A percentile compares a stretch with the other conserved stretches of the same genome.
Conservation (phyloP, 2,888 invertebrate species). For the Carabus problematicus region DNA sequence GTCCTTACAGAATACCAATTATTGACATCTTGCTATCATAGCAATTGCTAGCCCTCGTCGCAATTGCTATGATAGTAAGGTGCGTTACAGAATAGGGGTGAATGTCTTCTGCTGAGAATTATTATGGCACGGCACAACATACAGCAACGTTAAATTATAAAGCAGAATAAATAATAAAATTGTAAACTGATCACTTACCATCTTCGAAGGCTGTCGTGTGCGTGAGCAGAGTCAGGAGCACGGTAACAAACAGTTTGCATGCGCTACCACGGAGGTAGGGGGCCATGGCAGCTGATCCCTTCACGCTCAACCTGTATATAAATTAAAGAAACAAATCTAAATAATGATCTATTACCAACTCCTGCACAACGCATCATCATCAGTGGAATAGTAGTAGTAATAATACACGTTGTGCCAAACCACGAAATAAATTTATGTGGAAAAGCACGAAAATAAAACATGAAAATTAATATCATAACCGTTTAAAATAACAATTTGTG, state of each 20-base stretch:
- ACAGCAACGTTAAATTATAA: neutral
- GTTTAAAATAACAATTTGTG: no score
- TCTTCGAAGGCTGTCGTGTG: slow-evolving; percentile 57
- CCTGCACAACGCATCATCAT: slow-evolving; percentile 2
- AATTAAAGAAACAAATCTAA: slow-evolving; percentile 26
- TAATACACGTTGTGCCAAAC: no score
- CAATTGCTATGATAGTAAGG: no score
- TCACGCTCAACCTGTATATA: slow-evolving; percentile 27
- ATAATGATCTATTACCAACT: slow-evolving; percentile 26
- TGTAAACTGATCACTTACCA: slow-evolving; percentile 54
- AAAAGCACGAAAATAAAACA: no score
- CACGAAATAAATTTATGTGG: no score
- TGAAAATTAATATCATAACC: no score
- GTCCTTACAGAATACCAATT: no score
- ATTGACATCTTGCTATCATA: no score
- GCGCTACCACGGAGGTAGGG: slow-evolving; percentile 48
- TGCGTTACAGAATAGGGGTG: no score
- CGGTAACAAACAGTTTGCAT: slow-evolving; percentile 44
- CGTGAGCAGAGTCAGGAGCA: slow-evolving; percentile 54
- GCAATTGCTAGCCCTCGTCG: no score
- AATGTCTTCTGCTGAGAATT: no score
- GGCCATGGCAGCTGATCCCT: slow-evolving; percentile 20
- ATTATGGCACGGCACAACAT: neutral
- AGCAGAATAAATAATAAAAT: slow-evolving; percentile 41
- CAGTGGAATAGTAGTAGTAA: neutral